Conservation (phyloP, 2,888 invertebrate genomes). For the Caenorhabditis imperialis region DNA sequence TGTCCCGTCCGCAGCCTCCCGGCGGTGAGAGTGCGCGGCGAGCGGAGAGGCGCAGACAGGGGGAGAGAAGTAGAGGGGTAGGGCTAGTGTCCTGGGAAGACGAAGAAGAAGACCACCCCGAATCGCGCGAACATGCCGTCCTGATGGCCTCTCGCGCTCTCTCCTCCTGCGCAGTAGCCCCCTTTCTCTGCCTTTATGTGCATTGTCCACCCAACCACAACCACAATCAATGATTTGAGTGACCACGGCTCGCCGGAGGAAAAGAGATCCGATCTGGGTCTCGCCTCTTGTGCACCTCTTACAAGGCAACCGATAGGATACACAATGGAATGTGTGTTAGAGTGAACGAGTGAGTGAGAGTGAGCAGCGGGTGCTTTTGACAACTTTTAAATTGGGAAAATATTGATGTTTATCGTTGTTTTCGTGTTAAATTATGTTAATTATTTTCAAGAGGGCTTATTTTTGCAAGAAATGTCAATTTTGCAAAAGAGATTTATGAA, state of each 20-base stretch:
- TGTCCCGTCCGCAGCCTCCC: constrained; percentile 21
- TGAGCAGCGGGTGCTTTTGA: too few species aligned
- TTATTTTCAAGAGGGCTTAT: too few species aligned
- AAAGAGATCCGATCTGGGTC: too few species aligned
- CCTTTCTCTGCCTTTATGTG: constrained; percentile 29
- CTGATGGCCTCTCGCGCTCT: constrained; percentile 2
- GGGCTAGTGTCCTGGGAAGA: constrained; percentile 39
- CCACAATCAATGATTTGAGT: constrained; percentile 56
- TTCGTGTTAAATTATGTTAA: too few species aligned
- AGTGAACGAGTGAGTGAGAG: too few species aligned
- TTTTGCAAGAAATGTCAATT: too few species aligned
- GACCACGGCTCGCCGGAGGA: constrained; percentile 34
- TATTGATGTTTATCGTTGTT: too few species aligned
- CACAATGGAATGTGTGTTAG: too few species aligned
- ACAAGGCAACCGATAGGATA: too few species aligned
- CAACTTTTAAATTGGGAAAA: too few species aligned
- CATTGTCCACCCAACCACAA: constrained; percentile 14
- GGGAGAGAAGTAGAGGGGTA: not conserved
- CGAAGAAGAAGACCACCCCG: constrained; percentile 43
- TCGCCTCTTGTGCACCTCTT: too few species aligned
- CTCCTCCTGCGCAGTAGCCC: constrained; percentile 1
- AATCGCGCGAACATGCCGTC: constrained; percentile 51
- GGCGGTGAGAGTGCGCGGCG: not conserved
- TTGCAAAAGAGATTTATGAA: too few species aligned
- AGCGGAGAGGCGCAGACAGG: constrained; percentile 16